These are phyloP conservation scores for Tetramorium bicarinatum DNA, from an alignment of 2,888 invertebrate species.

Conservation along the genomic window DNA sequence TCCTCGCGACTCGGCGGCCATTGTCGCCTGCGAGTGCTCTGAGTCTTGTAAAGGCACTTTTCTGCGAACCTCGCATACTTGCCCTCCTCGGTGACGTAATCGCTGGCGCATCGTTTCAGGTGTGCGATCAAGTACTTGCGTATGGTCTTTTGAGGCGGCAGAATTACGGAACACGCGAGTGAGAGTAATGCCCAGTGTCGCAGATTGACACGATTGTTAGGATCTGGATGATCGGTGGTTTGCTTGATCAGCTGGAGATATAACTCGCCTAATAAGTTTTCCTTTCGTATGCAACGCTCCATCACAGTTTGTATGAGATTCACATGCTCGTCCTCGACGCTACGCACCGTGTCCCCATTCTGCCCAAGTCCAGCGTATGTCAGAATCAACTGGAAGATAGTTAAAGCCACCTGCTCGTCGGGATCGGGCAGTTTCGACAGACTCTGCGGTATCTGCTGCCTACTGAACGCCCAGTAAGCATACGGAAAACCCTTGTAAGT, in stretches of 20 bases:
- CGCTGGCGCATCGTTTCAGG: constrained; percentile 94
- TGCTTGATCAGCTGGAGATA: constrained; percentile 97
- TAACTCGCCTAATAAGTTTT: constrained; percentile 94
- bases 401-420: constrained; percentile 94
- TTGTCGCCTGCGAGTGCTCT: constrained; percentile 93
- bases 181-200: constrained; percentile 97
- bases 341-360: constrained; percentile 90
- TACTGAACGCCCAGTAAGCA: constrained; percentile 96
- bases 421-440: constrained; percentile 94
- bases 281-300: constrained; percentile 96
- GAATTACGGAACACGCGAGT: constrained; percentile 92
- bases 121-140: constrained; percentile 96
- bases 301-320: constrained; percentile 95
- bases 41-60: constrained; percentile 92
- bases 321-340: constrained; percentile 95
- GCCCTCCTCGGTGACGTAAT: constrained; percentile 96
- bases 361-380: constrained; percentile 95
- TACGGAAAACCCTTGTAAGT: constrained; percentile 95
- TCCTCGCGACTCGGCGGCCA: constrained; percentile 97
- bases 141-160: constrained; percentile 95
- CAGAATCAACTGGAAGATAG: constrained; percentile 95
- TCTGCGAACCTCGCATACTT: constrained; percentile 97
- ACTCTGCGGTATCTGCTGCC: constrained; percentile 93
- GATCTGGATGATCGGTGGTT: constrained; percentile 97
- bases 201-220: constrained; percentile 94